Evolutionary conservation across 2,113 vertebrate species (phyloP).

Genomic region (Todiramphus chloris): DNA sequence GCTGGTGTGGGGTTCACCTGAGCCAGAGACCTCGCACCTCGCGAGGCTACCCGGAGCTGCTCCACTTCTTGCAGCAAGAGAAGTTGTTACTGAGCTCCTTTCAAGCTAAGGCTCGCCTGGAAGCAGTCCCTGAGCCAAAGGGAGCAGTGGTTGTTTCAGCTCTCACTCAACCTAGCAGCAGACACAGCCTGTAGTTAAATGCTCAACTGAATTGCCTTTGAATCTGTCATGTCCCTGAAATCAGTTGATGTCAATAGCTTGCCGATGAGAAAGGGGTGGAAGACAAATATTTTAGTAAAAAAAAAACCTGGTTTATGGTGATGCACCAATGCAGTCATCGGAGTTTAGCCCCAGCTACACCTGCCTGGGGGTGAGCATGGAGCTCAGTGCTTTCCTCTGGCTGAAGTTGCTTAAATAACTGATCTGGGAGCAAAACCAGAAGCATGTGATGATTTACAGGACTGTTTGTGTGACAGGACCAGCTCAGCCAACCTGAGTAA

Average conservation of each 20-base stretch:
- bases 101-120: not conserved
- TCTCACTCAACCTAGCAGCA: not conserved
- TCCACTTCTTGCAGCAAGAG: not conserved
- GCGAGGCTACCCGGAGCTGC: not conserved
- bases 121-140: not conserved
- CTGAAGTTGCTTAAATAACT: not conserved
- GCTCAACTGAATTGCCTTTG: not conserved
- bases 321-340: fast-evolving
- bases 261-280: not conserved
- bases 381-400: not conserved
- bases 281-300: not conserved
- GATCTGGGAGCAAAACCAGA: not conserved
- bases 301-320: fast-evolving
- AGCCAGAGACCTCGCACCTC: not conserved
- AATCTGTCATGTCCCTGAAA: not conserved
- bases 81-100: not conserved
- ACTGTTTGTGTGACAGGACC: not conserved
- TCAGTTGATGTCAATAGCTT: not conserved
- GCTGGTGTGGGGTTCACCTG: not conserved
- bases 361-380: fast-evolving
- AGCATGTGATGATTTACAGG: not conserved
- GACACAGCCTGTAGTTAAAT: not conserved
- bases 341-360: not conserved
- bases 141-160: not conserved
- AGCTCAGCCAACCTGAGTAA: not conserved